Percentiles rank a stretch among this genome's conserved stretches.
These are phyloP conservation scores for Drosophila ironensis DNA, from an alignment of 1,140 invertebrate species.

Conservation along the genomic window DNA sequence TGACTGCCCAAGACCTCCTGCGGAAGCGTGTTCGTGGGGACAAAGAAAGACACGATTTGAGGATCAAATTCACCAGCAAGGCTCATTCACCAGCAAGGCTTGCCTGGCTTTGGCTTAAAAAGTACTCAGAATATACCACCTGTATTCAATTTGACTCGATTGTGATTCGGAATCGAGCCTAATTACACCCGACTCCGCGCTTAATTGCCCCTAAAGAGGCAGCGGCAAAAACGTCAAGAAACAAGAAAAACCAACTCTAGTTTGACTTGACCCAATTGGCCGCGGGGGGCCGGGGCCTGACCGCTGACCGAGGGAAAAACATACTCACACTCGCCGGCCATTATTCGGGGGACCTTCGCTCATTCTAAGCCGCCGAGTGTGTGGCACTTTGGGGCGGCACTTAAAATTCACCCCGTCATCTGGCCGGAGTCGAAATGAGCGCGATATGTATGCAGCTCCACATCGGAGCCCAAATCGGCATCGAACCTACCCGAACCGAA, in stretches of 20 bases:
- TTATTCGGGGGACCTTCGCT: slow-evolving; percentile 16
- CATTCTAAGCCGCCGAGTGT: slow-evolving; percentile 30
- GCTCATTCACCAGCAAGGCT: no score
- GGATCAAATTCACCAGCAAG: not conserved
- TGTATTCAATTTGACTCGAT: no score
- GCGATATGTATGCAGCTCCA: slow-evolving; percentile 53
- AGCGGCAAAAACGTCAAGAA: not conserved
- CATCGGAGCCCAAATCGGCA: slow-evolving; percentile 20
- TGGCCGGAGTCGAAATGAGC: slow-evolving; percentile 21
- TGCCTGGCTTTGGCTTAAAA: no score
- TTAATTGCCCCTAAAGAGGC: not conserved
- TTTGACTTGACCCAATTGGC: slow-evolving; percentile 73
- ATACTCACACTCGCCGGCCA: slow-evolving; percentile 6
- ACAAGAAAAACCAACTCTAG: slow-evolving; percentile 20
- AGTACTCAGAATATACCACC: no score
- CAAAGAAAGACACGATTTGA: slow-evolving; percentile 6
- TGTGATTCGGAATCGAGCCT: slow-evolving; percentile 16
- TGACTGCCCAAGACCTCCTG: slow-evolving; percentile 71
- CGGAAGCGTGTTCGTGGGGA: slow-evolving; percentile 18
- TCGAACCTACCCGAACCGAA: no score
- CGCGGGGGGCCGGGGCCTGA: not conserved
- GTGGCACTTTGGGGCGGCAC: slow-evolving; percentile 7
- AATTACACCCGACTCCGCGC: slow-evolving; percentile 19
- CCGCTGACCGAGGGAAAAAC: slow-evolving; percentile 34
- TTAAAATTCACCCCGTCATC: slow-evolving; percentile 64